Percentiles rank a stretch among this genome's conserved stretches.
phyloP scores from a whole-genome alignment of 2,797 vertebrate species.

The Hoplostethus atlanticus region DNA sequence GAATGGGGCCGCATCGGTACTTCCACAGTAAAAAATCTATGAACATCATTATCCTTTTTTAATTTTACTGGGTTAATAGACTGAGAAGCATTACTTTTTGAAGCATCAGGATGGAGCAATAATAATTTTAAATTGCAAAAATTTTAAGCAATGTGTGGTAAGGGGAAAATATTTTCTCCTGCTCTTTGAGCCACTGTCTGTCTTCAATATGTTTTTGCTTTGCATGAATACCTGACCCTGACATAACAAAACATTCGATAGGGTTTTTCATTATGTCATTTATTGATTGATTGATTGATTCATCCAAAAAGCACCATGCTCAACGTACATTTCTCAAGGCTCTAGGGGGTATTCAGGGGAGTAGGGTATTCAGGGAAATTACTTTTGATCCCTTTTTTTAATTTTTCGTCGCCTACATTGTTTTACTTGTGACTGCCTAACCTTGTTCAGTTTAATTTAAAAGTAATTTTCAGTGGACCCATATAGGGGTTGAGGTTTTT shows the following conservation, averaged over 20 bases:
- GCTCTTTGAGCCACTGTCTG: too few species aligned
- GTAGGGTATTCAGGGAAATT: too few species aligned
- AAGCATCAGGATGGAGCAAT: not conserved
- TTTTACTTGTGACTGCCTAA: not conserved
- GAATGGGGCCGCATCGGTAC: slow-evolving; percentile 31
- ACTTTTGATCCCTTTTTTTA: too few species aligned
- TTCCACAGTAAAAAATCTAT: slow-evolving; percentile 55
- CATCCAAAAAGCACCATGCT: not conserved
- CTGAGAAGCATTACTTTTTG: not conserved
- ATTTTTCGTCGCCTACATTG: not conserved
- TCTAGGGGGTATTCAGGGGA: too few species aligned
- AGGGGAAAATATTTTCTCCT: not conserved
- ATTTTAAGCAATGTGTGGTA: not conserved
- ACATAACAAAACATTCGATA: too few species aligned
- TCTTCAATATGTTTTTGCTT: too few species aligned
- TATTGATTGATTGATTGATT: not conserved
- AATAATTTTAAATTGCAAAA: slow-evolving; percentile 11
- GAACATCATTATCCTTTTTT: too few species aligned
- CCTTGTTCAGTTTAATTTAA: not conserved
- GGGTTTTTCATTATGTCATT: too few species aligned
- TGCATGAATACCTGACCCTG: too few species aligned
- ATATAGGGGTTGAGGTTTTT: too few species aligned
- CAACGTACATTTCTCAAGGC: not conserved
- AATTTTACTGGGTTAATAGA: not conserved
- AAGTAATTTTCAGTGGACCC: too few species aligned